Evolutionary conservation across 2,888 invertebrate species (phyloP), one percentile per base, ranked within the genome.

Genomic region (Papilio gigon): DNA sequence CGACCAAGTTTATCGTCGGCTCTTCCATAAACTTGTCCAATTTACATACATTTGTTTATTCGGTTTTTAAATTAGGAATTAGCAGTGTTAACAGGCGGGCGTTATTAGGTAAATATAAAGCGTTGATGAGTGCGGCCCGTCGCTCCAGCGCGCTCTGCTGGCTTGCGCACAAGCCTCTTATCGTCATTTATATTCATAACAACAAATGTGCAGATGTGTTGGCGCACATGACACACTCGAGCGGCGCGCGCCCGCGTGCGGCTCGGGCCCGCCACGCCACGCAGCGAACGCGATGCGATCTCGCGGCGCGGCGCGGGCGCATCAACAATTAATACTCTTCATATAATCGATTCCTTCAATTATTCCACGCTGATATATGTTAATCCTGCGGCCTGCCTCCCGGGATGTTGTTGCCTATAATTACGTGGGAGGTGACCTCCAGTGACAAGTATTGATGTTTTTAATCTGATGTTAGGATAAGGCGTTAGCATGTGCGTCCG

Each of bases 381-480:
- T 90, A 89, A 90, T 89, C 89, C 89, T 84, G 84, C 81, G 82
- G 84, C 78, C 82, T 80, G 83, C 86, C 86, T 87, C 89, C 86
- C 88, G 85, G 89, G 90, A 89, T 90, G 90, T 88, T 88, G 89
- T 89, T 86, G 88, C 85, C 86, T 88, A 88, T 92, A 90, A 92
- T 92, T 90, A 90, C 89, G 88, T 90, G 90, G 91, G 91, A 89
- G 91, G 89, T 87, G 88, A 89, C 86, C 87, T 87, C 87, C 87
- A 89, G 88, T 89, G 92, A 90, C 91, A 90, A 87, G 89, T 90
- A 92, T 92, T 90, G 92, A 92, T 92, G 92, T 87, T 88, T 91
- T 91, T 90, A 91, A 92, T 92, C 91, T 89, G 90, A 92, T 90
- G 90, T 90, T 90, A 90, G 91, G 91, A 89, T 89, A 89, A 88